Percentiles rank a stretch among this genome's conserved stretches.
Conservation (phyloP, 2,888 invertebrate genomes). For the Oeneis ivallda region DNA sequence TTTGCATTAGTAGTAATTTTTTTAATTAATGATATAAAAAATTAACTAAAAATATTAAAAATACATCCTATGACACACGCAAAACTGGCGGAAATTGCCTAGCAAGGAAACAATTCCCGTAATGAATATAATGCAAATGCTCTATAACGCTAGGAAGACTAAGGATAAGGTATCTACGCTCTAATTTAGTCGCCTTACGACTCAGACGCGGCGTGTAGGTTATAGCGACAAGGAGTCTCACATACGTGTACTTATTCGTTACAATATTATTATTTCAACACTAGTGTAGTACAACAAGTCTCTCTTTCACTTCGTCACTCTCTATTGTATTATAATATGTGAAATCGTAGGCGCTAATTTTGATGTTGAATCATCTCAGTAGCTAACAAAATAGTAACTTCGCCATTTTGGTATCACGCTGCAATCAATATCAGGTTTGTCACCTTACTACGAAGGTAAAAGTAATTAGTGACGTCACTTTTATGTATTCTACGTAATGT, state of each 20-base stretch:
- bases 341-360: constrained; percentile 60
- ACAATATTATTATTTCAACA: constrained; percentile 55
- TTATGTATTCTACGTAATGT: not conserved
- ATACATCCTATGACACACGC: too few species aligned
- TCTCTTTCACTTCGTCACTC: constrained; percentile 79
- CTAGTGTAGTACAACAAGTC: constrained; percentile 79
- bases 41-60: too few species aligned
- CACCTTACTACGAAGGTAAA: not conserved
- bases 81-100: too few species aligned
- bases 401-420: not conserved
- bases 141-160: not conserved
- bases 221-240: constrained; percentile 72
- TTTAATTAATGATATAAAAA: too few species aligned
- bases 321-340: constrained; percentile 72
- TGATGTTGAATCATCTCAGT: constrained; percentile 24
- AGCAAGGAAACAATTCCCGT: too few species aligned
- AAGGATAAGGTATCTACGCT: not conserved
- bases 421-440: not conserved
- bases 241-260: constrained; percentile 69
- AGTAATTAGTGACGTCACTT: not conserved
- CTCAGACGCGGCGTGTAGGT: constrained; percentile 35
- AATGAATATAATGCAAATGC: too few species aligned
- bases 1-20: too few species aligned
- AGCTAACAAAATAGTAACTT: constrained; percentile 8
- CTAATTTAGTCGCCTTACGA: not conserved